phyloP scores from a whole-genome alignment of 2,888 invertebrate genomes.

The Tachina grossa region DNA sequence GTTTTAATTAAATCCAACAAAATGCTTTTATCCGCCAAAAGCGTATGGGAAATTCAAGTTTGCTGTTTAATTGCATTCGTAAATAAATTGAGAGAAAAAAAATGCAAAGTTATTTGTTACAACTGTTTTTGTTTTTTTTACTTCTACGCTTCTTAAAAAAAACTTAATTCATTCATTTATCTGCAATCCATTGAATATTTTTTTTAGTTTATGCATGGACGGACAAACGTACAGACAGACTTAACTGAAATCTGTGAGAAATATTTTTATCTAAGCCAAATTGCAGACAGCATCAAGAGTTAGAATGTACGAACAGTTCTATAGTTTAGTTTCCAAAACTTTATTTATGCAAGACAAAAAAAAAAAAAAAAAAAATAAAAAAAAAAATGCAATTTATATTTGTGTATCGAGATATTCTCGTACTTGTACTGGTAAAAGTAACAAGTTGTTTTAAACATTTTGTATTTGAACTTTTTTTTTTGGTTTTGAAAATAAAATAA shows the following conservation, averaged over 20 bases:
- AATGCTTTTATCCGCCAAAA: constrained; percentile 56
- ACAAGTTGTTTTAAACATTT: constrained; percentile 33
- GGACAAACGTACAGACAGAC: neutral
- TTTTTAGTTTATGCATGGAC: constrained; percentile 16
- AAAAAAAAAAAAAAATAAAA: neutral
- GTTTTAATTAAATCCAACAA: constrained; percentile 50
- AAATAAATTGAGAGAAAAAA: neutral
- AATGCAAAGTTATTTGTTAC: constrained; percentile 18
- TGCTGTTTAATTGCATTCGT: constrained; percentile 34
- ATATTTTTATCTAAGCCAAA: constrained; percentile 43
- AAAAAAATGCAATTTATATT: neutral
- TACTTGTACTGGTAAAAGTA: neutral
- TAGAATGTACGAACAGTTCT: constrained; percentile 15
- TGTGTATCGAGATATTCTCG: neutral
- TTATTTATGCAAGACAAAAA: no score
- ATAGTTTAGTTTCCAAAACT: constrained; percentile 25
- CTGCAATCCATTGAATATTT: constrained; percentile 60
- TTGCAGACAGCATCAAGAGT: constrained; percentile 28
- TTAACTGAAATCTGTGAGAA: constrained; percentile 55
- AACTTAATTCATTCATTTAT: constrained; percentile 61
- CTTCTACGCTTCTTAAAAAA: constrained; percentile 24
- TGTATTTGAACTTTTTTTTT: neutral
- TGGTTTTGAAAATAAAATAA: constrained; percentile 4
- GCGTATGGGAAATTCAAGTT: constrained; percentile 53
- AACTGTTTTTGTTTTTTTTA: neutral